Evolutionary conservation across 2,888 invertebrate species (phyloP).

Genomic region (Drosophila borborema): DNA sequence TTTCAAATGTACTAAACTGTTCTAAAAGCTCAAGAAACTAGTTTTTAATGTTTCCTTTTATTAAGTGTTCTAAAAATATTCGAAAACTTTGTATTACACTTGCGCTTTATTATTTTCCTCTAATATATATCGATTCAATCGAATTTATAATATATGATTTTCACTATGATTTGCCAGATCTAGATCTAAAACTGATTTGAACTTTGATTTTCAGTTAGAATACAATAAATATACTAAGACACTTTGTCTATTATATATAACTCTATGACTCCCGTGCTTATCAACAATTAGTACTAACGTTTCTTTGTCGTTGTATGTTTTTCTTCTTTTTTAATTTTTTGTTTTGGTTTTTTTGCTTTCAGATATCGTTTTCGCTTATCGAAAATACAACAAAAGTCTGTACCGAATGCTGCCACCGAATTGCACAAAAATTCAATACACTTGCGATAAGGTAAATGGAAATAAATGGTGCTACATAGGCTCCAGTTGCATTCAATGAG

Average conservation of each 20-base stretch:
- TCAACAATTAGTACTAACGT: constrained; percentile 48
- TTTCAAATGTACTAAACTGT: background rate
- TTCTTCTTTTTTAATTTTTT: constrained; percentile 17
- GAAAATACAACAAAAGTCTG: constrained; percentile 73
- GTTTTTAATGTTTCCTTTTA: background rate
- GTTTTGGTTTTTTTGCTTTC: constrained; percentile 53
- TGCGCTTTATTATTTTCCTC: no score
- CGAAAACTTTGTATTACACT: no score
- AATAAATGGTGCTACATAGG: constrained; percentile 50
- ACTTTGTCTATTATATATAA: background rate
- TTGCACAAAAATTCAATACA: constrained; percentile 52
- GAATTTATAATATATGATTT: no score
- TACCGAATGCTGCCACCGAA: constrained; percentile 65
- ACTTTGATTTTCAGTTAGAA: background rate
- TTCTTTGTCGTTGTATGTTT: constrained; percentile 38
- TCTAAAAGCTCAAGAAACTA: background rate
- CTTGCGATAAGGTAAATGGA: constrained; percentile 62
- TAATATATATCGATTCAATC: no score
- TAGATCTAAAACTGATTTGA: background rate
- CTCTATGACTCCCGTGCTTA: constrained; percentile 29
- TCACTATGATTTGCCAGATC: background rate
- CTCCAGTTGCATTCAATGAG: constrained; percentile 58
- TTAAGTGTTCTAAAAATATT: background rate
- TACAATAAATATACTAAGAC: background rate
- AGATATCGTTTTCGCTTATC: constrained; percentile 83